Conservation (phyloP, 2,888 invertebrate species). For the Erynnis tages region DNA sequence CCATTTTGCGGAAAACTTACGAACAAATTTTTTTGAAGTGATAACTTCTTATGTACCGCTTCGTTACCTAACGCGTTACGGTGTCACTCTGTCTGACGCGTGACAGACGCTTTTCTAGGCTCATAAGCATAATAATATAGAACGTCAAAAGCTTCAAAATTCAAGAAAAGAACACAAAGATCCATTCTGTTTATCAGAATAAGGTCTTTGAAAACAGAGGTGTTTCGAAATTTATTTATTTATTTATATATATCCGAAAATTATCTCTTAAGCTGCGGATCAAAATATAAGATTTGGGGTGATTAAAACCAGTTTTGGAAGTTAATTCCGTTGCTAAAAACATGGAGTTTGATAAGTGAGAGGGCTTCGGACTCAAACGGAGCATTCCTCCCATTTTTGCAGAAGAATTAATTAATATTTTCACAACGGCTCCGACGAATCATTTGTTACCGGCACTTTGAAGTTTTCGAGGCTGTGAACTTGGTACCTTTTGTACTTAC, state of each 20-base stretch:
- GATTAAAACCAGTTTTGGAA: constrained; percentile 33
- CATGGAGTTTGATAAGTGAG: constrained; percentile 41
- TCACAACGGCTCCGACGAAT: constrained; percentile 50
- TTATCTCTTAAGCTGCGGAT: constrained; percentile 3
- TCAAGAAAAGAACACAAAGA: not conserved
- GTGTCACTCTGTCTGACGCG: too few relatives aligned
- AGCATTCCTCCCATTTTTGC: constrained; percentile 42
- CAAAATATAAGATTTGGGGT: constrained; percentile 25
- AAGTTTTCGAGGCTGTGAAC: constrained; percentile 16
- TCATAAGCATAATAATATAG: too few relatives aligned
- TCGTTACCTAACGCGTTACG: too few relatives aligned
- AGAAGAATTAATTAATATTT: constrained; percentile 61
- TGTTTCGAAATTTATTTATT: too few relatives aligned
- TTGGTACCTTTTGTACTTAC: not conserved
- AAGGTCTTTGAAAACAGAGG: too few relatives aligned
- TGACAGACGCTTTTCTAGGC: too few relatives aligned
- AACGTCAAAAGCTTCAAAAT: too few relatives aligned
- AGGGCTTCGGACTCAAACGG: constrained; percentile 30
- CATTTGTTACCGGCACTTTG: constrained; percentile 51
- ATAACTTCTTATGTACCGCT: too few relatives aligned
- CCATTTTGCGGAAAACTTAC: too few relatives aligned
- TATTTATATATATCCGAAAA: too few relatives aligned
- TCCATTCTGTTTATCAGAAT: not conserved
- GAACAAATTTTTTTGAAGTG: too few relatives aligned
- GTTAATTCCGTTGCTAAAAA: constrained; percentile 34